Base-by-base conservation (phyloP, 2,888 invertebrate genomes). In the Apotomis capreana region DNA sequence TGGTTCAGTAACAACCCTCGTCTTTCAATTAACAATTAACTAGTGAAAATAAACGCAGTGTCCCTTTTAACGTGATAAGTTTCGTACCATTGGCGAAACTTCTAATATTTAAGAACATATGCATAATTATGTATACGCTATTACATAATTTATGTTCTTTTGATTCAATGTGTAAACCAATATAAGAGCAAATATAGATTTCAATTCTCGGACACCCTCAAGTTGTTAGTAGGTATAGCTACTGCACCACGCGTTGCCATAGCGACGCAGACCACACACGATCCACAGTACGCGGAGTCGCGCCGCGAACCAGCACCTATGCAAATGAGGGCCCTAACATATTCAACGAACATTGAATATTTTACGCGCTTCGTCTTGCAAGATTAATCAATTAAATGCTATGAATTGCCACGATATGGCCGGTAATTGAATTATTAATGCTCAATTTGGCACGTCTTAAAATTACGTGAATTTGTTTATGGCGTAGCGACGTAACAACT, bases 251-350 rank as follows among this genome's bases (percentile, higher is more conserved):
- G 70, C 75, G 85, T 87, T 84, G 78, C 90, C 85, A 89, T 90
- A 82, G 88, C 78, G 83, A 92, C 92, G 80, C 81, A 87, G 92
- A 92, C 92, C 92, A 92, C 92, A 92, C 92, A 92, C 91, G 90
- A 87, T 81, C 83, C 74, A 74, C 77, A 82, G 82, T 83, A 81
- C 79, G 82, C 80, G 79, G 82, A 81, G 80, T 85, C 78, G 74
- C 79, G 75, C 61, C 54, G 58, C 54, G 74, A 73, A 69, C 71
- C 72, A 61, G 76, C 79, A 80, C 80, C 80, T 80, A 89, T 89
- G 89, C 89, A 87, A 89, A 89, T 89, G 77, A 81, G 80, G 78
- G 84, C 86, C 86, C 86, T 83, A 80, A 79, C 81, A 83, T 84
- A 83, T 85, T 80, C 80, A 81, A 64, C 15, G 80, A 72, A 69